phyloP scores from a whole-genome alignment of 2,797 vertebrate species.

The Miichthys miiuy region DNA sequence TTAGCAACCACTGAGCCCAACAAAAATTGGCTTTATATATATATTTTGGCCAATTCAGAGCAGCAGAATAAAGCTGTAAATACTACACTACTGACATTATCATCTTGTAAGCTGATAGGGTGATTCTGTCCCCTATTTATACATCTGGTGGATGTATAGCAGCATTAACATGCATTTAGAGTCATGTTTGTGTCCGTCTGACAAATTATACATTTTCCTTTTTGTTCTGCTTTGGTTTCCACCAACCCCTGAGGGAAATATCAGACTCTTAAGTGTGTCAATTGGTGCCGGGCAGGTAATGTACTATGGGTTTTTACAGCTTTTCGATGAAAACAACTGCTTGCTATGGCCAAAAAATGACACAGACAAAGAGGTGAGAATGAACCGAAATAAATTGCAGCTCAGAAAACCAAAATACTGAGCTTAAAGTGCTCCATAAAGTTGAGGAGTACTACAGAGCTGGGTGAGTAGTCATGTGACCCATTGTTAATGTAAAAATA shows the following conservation, averaged over 20 bases:
- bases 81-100: neutral
- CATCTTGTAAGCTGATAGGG: neutral
- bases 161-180: neutral
- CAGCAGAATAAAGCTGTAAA: neutral
- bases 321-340: neutral
- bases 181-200: neutral
- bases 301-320: too few relatives aligned
- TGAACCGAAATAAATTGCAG: neutral
- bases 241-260: neutral
- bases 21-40: neutral
- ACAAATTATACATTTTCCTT: neutral
- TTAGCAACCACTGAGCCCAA: neutral
- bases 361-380: neutral
- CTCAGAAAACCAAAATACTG: neutral
- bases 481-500: neutral
- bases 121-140: too few relatives aligned
- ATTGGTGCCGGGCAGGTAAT: neutral
- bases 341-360: neutral
- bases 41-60: neutral
- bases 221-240: neutral
- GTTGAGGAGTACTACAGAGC: neutral
- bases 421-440: neutral
- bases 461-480: neutral
- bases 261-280: neutral
- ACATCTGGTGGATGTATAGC: neutral